Base-by-base conservation (phyloP, 2,113 vertebrate species). In the Xenopus tropicalis region DNA sequence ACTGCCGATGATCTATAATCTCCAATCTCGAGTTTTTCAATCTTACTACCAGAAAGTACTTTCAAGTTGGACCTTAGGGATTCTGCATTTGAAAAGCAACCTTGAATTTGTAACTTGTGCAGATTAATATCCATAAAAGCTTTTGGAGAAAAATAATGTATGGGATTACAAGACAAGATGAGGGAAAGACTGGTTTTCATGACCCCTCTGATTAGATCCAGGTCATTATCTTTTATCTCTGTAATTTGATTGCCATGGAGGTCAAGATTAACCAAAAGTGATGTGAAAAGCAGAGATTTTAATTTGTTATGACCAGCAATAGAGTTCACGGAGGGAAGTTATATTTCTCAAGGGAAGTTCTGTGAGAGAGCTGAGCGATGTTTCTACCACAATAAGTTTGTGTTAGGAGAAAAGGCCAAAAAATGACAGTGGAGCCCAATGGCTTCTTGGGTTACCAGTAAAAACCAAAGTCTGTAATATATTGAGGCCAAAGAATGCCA, bases 161-260 rank as follows among this genome's bases (percentile, higher is more conserved):
- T 86, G 16, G 74, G 44, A 61, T 94, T 93, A 48, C 86, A 23
- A 51, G 87, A 92, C 14, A 94, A 80, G 8, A 89, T 89, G 72
- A 93, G 68, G 0, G 88, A 90, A 24, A 93, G 81, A 63, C 89
- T 90, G 59, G 29, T 19, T 2, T 62, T 68, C 1, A 66, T 69
- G 5, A 6, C 78, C 74, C 71, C 51, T 71, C 21, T 78, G 42
- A 93, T 79, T 25, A 80, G 64, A 19, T 81, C 80, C 0, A 91
- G 75, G 29, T 92, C 89, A 71, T 72, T 69, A 14, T 42, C 66
- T 68, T 67, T 80, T 72, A 92, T 84, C 12, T 56, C 62, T 6
- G 83, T 72, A 51, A 93, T 91, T 4, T 78, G 75, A 62, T 93
- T 92, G 1, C 72, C 81, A 37, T 64, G 70, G 52, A 93, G 82